Evolutionary conservation across 1,140 invertebrate species (phyloP).

Genomic region (Calephelis nemesis): DNA sequence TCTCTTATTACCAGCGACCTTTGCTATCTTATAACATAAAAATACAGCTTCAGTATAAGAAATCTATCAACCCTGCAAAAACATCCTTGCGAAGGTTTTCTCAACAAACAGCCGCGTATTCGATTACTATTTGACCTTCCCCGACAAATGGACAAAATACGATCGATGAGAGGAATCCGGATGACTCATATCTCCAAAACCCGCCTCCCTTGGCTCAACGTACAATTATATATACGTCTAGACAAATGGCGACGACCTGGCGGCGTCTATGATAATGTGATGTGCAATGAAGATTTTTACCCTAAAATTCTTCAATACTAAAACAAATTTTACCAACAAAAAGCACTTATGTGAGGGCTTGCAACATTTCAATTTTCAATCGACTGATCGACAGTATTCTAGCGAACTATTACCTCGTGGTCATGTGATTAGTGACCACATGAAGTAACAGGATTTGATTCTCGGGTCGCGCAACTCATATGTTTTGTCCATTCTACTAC

Average conservation of each 20-base stretch:
- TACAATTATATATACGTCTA: constrained; percentile 74
- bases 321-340: background rate
- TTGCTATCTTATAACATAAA: background rate
- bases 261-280: constrained; percentile 67
- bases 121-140: constrained; percentile 59
- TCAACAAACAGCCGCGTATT: constrained; percentile 53
- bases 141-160: constrained; percentile 53
- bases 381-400: too few relatives aligned
- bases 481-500: too few relatives aligned
- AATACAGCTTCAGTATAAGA: background rate
- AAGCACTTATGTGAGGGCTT: too few relatives aligned
- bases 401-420: too few relatives aligned
- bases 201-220: constrained; percentile 67
- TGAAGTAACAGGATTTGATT: too few relatives aligned
- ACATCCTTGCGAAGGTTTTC: constrained; percentile 32
- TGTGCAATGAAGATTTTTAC: constrained; percentile 50
- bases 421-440: too few relatives aligned
- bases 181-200: constrained; percentile 64
- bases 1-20: background rate
- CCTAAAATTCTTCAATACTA: background rate
- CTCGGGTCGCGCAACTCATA: too few relatives aligned
- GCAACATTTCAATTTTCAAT: too few relatives aligned
- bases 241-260: constrained; percentile 65
- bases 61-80: constrained; percentile 14
- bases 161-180: constrained; percentile 69